These are phyloP conservation scores for Datnioides undecimradiatus DNA, from an alignment of 2,113 vertebrate genomes.

Conservation along the genomic window DNA sequence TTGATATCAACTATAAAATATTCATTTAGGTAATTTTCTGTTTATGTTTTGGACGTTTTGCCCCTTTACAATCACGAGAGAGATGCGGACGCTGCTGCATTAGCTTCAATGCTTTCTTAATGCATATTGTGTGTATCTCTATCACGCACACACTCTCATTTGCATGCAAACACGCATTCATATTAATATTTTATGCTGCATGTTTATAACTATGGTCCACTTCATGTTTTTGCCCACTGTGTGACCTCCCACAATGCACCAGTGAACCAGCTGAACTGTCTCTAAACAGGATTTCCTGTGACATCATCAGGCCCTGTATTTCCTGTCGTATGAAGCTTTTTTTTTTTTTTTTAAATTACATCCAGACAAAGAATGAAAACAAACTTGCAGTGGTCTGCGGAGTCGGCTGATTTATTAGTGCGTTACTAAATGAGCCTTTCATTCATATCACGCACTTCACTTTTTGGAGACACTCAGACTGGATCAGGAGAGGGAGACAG, in stretches of 20 bases:
- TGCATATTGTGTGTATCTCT: background rate
- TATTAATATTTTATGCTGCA: constrained; percentile 4
- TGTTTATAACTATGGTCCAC: background rate
- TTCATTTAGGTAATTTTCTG: too few relatives aligned
- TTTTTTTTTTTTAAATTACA: background rate
- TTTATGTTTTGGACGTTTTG: too few relatives aligned
- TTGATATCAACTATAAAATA: too few relatives aligned
- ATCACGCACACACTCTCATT: background rate
- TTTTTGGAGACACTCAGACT: background rate
- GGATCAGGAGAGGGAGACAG: background rate
- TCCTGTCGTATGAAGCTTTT: background rate
- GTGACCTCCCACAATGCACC: constrained; percentile 29
- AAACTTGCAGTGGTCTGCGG: background rate
- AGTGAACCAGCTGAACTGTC: constrained; percentile 18
- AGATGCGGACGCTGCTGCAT: too few relatives aligned
- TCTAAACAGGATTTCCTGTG: constrained; percentile 57
- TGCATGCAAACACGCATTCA: background rate
- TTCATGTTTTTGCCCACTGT: background rate
- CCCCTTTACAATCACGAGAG: too few relatives aligned
- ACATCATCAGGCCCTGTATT: constrained; percentile 38
- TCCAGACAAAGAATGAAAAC: background rate
- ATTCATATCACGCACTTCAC: background rate
- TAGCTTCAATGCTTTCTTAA: too few relatives aligned
- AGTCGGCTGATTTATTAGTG: constrained; percentile 1
- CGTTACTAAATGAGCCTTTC: background rate